Evolutionary conservation across 2,888 invertebrate species (phyloP).

Genomic region (Luperina nickerlii): DNA sequence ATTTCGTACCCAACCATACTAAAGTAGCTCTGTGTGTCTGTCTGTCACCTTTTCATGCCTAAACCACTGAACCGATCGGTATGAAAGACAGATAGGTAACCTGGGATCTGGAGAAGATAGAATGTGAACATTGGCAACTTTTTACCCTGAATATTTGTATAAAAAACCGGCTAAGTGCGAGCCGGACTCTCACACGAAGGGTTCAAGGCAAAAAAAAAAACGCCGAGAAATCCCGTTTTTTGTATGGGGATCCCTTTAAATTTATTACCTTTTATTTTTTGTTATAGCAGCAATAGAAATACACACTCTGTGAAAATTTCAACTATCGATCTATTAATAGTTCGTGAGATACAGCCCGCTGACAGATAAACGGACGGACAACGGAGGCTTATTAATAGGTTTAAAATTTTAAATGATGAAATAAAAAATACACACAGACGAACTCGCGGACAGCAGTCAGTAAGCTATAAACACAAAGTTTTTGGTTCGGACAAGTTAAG

Average conservation of each 20-base stretch:
- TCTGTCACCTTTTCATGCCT: neutral
- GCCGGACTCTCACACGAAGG: neutral
- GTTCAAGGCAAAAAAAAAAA: neutral
- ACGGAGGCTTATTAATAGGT: neutral
- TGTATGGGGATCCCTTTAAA: neutral
- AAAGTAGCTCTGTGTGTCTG: neutral
- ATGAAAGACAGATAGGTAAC: neutral
- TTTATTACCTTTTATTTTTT: neutral
- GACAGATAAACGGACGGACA: neutral
- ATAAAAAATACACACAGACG: neutral
- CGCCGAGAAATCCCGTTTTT: neutral
- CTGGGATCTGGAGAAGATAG: neutral
- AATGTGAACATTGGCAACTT: neutral
- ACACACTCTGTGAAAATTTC: neutral
- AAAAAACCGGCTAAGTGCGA: neutral
- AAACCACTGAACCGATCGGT: no score
- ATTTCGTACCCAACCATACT: neutral
- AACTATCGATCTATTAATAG: neutral
- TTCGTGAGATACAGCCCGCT: neutral
- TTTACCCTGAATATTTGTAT: neutral
- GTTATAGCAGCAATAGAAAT: neutral
- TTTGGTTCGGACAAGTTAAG: neutral
- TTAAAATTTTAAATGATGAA: neutral
- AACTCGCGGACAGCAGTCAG: neutral
- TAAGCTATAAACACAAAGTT: slow-evolving; percentile 5